A percentile compares a stretch with the other conserved stretches of the same genome.
Conservation (phyloP, 1,140 invertebrate species). For the Argopecten irradians region DNA sequence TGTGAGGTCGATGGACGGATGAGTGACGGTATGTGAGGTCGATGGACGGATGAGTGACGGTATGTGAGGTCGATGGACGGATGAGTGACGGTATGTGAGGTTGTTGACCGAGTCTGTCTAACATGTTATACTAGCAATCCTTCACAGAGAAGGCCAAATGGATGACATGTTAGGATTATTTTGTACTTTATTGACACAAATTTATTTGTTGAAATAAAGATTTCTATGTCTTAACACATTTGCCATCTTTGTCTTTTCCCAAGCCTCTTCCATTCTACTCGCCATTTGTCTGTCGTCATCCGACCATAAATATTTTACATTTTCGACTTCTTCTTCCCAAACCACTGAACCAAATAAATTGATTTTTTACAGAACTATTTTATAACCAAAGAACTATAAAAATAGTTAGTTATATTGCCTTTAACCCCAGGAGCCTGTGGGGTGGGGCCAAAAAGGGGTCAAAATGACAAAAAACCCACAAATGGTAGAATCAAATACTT, state of each 20-base stretch:
- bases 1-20: background rate
- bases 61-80: background rate
- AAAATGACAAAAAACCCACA: too few species aligned
- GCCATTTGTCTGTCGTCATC: too few species aligned
- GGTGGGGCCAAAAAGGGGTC: too few species aligned
- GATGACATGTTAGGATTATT: background rate
- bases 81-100: background rate
- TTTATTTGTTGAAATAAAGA: constrained; percentile 19
- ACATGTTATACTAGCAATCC: background rate
- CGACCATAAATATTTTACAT: too few species aligned
- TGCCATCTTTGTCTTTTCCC: background rate
- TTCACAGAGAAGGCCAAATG: background rate
- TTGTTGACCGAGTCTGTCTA: background rate
- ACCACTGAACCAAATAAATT: too few species aligned
- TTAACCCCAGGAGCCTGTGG: too few species aligned
- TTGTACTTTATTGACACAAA: constrained; percentile 12
- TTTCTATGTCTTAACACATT: background rate
- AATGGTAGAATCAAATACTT: too few species aligned
- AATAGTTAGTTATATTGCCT: too few species aligned
- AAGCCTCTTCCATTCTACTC: too few species aligned
- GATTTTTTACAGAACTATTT: too few species aligned
- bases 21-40: background rate
- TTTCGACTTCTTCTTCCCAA: too few species aligned
- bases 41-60: background rate
- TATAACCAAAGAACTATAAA: too few species aligned